phyloP scores from a whole-genome alignment of 1,140 invertebrate species.

The Bombus pascuorum region DNA sequence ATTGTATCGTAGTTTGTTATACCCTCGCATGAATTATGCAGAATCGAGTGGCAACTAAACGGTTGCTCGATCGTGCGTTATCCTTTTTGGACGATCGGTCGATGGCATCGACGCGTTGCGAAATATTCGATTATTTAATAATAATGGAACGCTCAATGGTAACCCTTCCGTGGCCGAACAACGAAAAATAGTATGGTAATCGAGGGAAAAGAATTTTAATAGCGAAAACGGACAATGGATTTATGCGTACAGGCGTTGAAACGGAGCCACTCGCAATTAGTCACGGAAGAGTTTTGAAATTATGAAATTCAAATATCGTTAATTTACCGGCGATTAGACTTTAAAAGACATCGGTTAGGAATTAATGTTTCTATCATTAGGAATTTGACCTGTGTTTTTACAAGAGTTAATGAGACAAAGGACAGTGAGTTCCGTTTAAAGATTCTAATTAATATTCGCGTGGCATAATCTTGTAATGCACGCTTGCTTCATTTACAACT shows the following conservation, averaged over 20 bases:
- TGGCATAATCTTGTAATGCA: neutral
- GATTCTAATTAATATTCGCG: neutral
- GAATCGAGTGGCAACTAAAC: neutral
- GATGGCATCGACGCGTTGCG: neutral
- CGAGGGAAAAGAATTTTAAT: neutral
- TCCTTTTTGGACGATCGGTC: neutral
- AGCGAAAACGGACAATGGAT: neutral
- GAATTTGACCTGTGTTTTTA: neutral
- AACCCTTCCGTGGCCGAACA: neutral
- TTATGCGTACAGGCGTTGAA: neutral
- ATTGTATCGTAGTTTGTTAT: neutral
- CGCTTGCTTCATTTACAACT: neutral
- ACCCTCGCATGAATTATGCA: neutral
- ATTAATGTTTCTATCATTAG: neutral
- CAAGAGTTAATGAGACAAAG: neutral
- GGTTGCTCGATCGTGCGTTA: neutral
- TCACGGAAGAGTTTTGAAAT: neutral
- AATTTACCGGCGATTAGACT: neutral
- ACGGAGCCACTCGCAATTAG: neutral
- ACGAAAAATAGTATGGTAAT: neutral
- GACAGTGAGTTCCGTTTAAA: neutral
- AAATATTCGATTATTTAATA: conserved; percentile 17
- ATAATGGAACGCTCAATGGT: neutral
- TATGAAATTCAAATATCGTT: neutral
- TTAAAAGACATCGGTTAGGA: neutral